phyloP scores from a whole-genome alignment of 2,113 vertebrate genomes.

The Tylochromis polylepis region DNA sequence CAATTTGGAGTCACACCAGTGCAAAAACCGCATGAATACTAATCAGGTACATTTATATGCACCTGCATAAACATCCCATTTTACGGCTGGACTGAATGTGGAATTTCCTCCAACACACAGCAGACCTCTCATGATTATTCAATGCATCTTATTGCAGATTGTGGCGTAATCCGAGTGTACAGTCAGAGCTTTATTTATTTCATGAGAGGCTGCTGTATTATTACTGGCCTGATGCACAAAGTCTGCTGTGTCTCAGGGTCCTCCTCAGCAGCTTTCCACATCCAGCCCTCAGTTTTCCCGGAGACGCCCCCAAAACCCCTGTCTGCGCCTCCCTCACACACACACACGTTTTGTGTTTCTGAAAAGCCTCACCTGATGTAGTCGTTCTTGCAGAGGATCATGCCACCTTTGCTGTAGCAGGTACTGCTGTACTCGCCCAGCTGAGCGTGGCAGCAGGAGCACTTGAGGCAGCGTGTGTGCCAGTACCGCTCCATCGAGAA shows the following conservation, averaged over 20 bases:
- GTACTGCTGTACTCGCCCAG: conserved; percentile 79
- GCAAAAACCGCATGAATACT: background rate
- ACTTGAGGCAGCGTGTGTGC: conserved; percentile 80
- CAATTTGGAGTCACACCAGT: background rate
- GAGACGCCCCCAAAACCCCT: background rate
- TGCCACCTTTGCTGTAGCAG: conserved; percentile 81
- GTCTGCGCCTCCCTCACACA: background rate
- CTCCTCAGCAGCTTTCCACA: background rate
- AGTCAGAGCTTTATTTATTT: background rate
- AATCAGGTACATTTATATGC: background rate
- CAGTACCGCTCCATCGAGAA: conserved; percentile 82
- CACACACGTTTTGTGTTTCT: background rate
- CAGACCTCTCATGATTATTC: background rate
- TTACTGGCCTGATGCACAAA: background rate
- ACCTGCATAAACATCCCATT: background rate
- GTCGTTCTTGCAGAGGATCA: conserved; percentile 81
- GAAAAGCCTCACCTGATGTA: conserved; percentile 72
- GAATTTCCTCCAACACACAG: background rate
- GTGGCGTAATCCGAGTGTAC: background rate
- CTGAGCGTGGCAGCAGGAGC: conserved; percentile 80
- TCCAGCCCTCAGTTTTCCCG: background rate
- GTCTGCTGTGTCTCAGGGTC: background rate
- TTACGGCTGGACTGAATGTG: background rate
- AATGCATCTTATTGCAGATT: background rate
- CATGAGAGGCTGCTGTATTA: background rate